These are phyloP conservation scores for Argyrosomus japonicus DNA, from an alignment of 2,113 vertebrate species.

Conservation along the genomic window DNA sequence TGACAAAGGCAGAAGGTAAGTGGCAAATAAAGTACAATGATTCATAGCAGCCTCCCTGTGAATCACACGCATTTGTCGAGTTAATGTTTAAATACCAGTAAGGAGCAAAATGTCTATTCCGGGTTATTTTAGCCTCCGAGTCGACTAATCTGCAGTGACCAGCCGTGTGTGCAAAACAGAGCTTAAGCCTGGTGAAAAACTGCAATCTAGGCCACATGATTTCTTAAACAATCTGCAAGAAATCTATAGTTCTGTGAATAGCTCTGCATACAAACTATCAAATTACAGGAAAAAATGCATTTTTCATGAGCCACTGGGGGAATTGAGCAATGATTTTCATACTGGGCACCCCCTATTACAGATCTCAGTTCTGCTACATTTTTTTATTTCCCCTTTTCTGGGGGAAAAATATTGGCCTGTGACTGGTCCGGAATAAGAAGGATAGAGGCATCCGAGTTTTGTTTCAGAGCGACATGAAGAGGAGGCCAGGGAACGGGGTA, in stretches of 20 bases:
- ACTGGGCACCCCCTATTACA: slow-evolving; percentile 2
- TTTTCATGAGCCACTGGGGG: slow-evolving; percentile 64
- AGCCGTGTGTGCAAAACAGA: slow-evolving; percentile 53
- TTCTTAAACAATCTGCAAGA: slow-evolving; percentile 57
- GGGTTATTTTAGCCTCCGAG: slow-evolving; percentile 43
- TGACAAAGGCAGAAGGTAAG: neutral
- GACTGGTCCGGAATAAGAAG: slow-evolving; percentile 57
- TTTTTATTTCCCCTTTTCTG: slow-evolving; percentile 9
- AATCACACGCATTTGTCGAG: slow-evolving; percentile 12
- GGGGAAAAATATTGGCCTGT: slow-evolving; percentile 29
- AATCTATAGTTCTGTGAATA: slow-evolving; percentile 51
- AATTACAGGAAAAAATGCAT: slow-evolving; percentile 56
- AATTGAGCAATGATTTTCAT: slow-evolving; percentile 56
- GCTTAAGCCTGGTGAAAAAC: slow-evolving; percentile 49
- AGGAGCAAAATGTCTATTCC: slow-evolving; percentile 52
- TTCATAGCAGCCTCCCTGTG: neutral
- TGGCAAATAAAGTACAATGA: slow-evolving; percentile 15
- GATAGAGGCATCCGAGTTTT: slow-evolving; percentile 43
- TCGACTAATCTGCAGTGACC: slow-evolving; percentile 59
- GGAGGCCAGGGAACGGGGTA: slow-evolving; percentile 48
- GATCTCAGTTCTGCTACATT: slow-evolving; percentile 19
- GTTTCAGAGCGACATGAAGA: slow-evolving; percentile 58
- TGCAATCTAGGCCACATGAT: slow-evolving; percentile 58
- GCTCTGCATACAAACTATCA: slow-evolving; percentile 65
- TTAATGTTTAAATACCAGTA: slow-evolving; percentile 41